A percentile compares a stretch with the other conserved stretches of the same genome.
Evolutionary conservation across 2,797 vertebrate species (phyloP).

Genomic region (Siniperca undulata): DNA sequence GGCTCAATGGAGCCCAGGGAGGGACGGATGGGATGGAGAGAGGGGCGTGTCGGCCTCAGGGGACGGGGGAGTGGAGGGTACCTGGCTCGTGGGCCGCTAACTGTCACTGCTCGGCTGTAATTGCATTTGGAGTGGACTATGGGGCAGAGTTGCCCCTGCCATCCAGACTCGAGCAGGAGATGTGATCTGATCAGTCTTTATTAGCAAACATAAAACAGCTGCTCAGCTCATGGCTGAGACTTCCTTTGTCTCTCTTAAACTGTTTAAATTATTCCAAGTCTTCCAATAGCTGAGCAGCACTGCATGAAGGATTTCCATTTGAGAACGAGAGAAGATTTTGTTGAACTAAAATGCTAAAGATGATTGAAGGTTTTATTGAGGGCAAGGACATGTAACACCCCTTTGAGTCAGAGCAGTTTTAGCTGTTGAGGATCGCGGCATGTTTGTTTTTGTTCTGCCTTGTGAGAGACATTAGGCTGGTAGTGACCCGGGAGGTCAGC

Average conservation of each 20-base stretch:
- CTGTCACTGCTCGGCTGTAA: conserved; percentile 81
- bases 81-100: conserved; percentile 78
- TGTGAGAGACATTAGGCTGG: conserved; percentile 75
- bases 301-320: conserved; percentile 18
- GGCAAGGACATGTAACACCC: conserved; percentile 49
- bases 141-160: conserved; percentile 70
- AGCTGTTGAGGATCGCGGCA: conserved; percentile 16
- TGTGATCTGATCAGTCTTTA: conserved; percentile 78
- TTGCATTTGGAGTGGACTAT: conserved; percentile 74
- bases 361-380: conserved; percentile 65
- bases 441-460: conserved; percentile 82
- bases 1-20: conserved; percentile 63
- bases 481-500: conserved; percentile 72
- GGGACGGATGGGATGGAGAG: conserved; percentile 60
- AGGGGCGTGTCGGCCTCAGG: conserved; percentile 62
- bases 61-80: conserved; percentile 69
- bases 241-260: conserved; percentile 67
- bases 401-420: conserved; percentile 50
- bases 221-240: conserved; percentile 44
- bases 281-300: conserved; percentile 4
- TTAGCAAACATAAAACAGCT: conserved; percentile 74
- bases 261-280: conserved; percentile 20
- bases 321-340: not conserved
- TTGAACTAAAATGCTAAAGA: conserved; percentile 34
- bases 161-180: conserved; percentile 65